A percentile compares a stretch with the other conserved stretches of the same genome.
These are phyloP conservation scores for Tortricodes alternella DNA, from an alignment of 2,888 invertebrate species.

Conservation along the genomic window DNA sequence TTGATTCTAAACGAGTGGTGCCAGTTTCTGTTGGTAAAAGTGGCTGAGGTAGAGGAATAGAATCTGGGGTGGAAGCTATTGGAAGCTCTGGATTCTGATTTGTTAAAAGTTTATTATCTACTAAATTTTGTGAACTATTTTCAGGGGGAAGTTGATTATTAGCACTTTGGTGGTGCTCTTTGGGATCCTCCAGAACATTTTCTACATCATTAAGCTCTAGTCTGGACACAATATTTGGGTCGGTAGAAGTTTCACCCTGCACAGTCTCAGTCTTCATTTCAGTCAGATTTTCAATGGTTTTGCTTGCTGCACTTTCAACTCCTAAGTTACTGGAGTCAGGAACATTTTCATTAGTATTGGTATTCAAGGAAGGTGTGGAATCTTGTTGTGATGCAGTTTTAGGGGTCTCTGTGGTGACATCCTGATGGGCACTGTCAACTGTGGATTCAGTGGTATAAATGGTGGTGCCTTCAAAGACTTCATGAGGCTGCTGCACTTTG, in stretches of 20 bases:
- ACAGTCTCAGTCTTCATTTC: conserved; percentile 13
- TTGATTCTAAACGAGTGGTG: conserved; percentile 32
- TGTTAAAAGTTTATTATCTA: background rate
- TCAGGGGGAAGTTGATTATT: background rate
- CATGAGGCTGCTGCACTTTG: conserved; percentile 68
- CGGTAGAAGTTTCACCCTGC: background rate
- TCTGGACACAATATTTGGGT: conserved; percentile 7
- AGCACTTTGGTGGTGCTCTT: background rate
- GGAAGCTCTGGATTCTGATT: conserved; percentile 14
- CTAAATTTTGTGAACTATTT: background rate
- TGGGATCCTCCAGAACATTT: too few relatives aligned
- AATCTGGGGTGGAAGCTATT: conserved; percentile 2
- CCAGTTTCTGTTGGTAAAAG: conserved; percentile 39
- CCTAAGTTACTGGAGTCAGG: background rate
- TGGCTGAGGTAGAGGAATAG: conserved; percentile 36
- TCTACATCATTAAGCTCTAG: too few relatives aligned
- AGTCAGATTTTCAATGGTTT: conserved; percentile 5
- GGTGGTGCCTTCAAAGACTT: conserved; percentile 87
- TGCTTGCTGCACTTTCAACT: conserved; percentile 1
- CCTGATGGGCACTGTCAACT: conserved; percentile 34
- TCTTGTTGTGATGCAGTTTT: conserved; percentile 32
- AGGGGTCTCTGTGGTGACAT: conserved; percentile 39
- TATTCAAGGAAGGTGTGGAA: conserved; percentile 16
- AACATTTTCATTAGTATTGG: conserved; percentile 15
- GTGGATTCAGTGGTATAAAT: conserved; percentile 69